phyloP scores from a whole-genome alignment of 1,140 invertebrate species.

The Ylistrum balloti region DNA sequence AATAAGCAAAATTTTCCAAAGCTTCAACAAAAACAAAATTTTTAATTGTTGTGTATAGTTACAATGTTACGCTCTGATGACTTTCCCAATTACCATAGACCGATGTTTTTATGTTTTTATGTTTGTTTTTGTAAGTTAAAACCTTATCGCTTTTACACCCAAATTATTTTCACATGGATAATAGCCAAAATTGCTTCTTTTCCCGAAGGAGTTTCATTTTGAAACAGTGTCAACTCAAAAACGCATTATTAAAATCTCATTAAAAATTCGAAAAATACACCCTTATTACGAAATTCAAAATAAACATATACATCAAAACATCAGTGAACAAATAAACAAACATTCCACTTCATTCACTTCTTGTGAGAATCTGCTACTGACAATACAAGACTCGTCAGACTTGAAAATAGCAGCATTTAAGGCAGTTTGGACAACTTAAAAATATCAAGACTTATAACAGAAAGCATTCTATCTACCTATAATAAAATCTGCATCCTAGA shows the following conservation, averaged over 20 bases:
- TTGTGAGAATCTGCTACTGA: not conserved
- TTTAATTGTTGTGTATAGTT: slow-evolving; percentile 31
- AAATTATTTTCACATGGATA: not conserved
- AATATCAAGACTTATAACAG: too few relatives aligned
- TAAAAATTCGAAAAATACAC: not conserved
- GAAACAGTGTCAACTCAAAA: not conserved
- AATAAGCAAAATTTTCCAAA: not conserved
- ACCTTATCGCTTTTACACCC: not conserved
- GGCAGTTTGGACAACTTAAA: too few relatives aligned
- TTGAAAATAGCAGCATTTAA: too few relatives aligned
- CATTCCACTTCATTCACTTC: too few relatives aligned
- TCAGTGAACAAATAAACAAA: too few relatives aligned
- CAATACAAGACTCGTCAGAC: too few relatives aligned
- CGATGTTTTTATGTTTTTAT: not conserved
- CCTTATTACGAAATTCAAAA: not conserved
- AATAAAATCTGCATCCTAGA: too few relatives aligned
- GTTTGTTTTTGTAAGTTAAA: not conserved
- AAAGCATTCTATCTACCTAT: too few relatives aligned
- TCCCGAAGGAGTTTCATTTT: not conserved
- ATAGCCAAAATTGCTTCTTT: not conserved
- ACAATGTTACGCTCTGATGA: not conserved
- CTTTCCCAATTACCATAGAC: slow-evolving; percentile 24
- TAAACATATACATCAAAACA: too few relatives aligned
- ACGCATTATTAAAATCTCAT: not conserved
- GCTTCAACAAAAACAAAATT: not conserved